Conservation (phyloP, 92 coral and sea anemone genomes). For the Porites rus region DNA sequence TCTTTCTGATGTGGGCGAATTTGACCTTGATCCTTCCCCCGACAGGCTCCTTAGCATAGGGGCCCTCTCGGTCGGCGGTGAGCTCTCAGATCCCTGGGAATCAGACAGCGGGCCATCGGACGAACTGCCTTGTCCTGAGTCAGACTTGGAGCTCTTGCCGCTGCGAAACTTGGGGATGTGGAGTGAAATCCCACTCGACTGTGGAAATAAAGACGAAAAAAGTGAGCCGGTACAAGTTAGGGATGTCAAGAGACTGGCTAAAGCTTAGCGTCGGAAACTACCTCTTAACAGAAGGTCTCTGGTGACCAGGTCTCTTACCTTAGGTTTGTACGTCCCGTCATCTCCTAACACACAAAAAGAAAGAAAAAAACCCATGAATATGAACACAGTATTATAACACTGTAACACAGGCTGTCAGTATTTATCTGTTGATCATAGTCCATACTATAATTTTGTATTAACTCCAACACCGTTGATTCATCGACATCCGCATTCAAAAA, state of each 20-base stretch:
- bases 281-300: no score
- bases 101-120: constrained; percentile 71
- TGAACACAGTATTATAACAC: not conserved
- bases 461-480: no score
- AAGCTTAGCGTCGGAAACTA: no score
- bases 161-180: constrained; percentile 79
- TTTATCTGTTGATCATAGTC: no score
- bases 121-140: constrained; percentile 73
- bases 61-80: constrained; percentile 67
- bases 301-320: constrained; percentile 44
- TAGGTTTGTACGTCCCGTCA: constrained; percentile 69
- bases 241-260: not conserved
- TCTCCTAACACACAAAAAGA: constrained; percentile 53
- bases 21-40: constrained; percentile 61
- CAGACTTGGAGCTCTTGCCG: constrained; percentile 74
- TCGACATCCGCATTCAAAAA: no score
- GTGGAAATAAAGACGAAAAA: not conserved
- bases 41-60: constrained; percentile 29
- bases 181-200: constrained; percentile 65
- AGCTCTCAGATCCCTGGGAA: constrained; percentile 57
- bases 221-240: no score
- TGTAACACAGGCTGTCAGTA: no score
- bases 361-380: not conserved
- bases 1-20: constrained; percentile 71
- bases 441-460: no score